phyloP scores from a whole-genome alignment of 2,888 invertebrate species.

The Frankliniella fusca region DNA sequence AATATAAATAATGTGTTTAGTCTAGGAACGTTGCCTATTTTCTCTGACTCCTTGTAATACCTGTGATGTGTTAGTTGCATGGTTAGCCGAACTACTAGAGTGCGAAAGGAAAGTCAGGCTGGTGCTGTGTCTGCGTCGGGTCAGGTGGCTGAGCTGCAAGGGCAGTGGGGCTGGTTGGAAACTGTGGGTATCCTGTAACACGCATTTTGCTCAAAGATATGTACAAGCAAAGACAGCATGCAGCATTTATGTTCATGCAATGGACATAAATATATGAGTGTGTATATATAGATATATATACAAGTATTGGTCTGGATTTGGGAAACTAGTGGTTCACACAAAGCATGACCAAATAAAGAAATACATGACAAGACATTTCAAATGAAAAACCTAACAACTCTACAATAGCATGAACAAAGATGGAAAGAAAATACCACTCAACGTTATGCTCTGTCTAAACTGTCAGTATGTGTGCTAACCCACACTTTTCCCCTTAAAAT shows the following conservation, averaged over 20 bases:
- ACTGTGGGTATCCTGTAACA: conserved; percentile 12
- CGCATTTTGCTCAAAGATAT: neutral
- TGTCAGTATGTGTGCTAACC: no score
- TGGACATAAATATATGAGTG: neutral
- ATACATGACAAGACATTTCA: no score
- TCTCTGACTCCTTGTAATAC: neutral
- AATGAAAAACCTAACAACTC: no score
- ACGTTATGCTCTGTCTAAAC: no score
- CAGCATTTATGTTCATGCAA: neutral
- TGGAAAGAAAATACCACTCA: no score
- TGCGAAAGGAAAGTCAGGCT: conserved; percentile 62
- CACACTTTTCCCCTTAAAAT: no score
- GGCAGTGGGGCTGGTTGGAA: neutral
- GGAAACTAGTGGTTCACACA: neutral
- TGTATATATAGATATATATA: no score
- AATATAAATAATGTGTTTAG: no score
- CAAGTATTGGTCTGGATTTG: no score
- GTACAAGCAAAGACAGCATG: neutral
- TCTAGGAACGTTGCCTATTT: no score
- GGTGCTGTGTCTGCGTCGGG: conserved; percentile 71
- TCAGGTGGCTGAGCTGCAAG: conserved; percentile 51
- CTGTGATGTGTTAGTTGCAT: conserved; percentile 18
- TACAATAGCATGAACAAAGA: no score
- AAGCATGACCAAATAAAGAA: neutral
- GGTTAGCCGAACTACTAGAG: conserved; percentile 47